Evolutionary conservation across 2,113 vertebrate species (phyloP).

Genomic region (Callipepla californica): DNA sequence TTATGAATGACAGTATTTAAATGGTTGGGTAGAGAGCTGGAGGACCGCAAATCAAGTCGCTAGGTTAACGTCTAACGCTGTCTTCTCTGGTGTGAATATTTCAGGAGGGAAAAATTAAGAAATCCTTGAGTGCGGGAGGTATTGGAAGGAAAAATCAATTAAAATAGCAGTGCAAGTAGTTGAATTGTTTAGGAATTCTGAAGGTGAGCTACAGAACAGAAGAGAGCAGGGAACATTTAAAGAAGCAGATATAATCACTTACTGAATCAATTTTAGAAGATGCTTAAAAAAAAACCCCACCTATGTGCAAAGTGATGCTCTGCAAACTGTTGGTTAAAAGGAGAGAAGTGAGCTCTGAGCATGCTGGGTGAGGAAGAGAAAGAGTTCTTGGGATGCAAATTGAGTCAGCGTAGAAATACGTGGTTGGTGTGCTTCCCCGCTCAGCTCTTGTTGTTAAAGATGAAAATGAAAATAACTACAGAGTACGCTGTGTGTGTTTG

Average conservation of each 20-base stretch:
- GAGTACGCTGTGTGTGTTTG: neutral
- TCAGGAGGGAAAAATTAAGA: neutral
- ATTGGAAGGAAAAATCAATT: conserved; percentile 4
- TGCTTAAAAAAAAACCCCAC: neutral
- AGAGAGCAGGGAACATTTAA: neutral
- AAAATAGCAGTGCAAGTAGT: neutral
- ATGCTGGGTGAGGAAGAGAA: neutral
- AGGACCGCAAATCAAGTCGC: conserved; percentile 68
- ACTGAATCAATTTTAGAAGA: neutral
- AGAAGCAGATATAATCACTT: neutral
- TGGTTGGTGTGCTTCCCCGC: neutral
- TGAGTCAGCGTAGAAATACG: neutral
- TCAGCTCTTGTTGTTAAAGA: neutral
- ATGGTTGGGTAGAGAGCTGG: conserved; percentile 71
- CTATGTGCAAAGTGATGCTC: neutral
- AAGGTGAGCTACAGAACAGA: neutral
- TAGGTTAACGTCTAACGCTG: conserved; percentile 43
- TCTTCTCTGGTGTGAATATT: neutral
- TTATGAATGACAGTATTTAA: conserved; percentile 74
- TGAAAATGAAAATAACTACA: neutral
- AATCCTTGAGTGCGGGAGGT: neutral
- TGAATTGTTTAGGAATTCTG: neutral
- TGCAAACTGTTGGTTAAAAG: neutral
- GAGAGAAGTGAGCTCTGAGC: neutral
- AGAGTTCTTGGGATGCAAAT: neutral